Evolutionary conservation across 1,140 invertebrate species (phyloP).

Genomic region (Stegodyphus dumicola): DNA sequence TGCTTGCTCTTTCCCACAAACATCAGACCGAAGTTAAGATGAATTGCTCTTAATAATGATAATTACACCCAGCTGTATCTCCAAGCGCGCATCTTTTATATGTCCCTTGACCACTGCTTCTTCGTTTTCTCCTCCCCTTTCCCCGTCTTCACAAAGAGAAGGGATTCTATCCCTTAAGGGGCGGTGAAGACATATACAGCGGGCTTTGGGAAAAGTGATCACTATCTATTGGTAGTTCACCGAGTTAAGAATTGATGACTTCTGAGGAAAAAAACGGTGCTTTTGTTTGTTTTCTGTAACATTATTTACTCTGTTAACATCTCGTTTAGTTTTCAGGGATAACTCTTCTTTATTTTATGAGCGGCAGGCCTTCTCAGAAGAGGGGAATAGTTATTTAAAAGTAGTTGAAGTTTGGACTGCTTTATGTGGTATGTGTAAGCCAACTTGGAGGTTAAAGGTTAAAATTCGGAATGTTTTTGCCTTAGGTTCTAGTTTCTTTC

Average conservation of each 20-base stretch:
- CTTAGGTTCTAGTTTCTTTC: too few relatives aligned
- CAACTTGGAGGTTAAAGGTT: too few relatives aligned
- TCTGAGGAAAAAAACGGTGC: not conserved
- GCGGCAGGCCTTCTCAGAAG: not conserved
- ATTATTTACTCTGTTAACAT: conserved; percentile 30
- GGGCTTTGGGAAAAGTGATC: conserved; percentile 1
- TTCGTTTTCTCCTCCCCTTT: not conserved
- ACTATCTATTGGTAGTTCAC: conserved; percentile 1
- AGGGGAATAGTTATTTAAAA: too few relatives aligned
- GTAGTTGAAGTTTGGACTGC: too few relatives aligned
- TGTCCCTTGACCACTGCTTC: conserved; percentile 4
- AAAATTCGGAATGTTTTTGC: too few relatives aligned
- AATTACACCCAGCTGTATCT: not conserved
- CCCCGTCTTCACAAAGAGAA: not conserved
- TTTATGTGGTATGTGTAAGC: too few relatives aligned
- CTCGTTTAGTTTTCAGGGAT: not conserved
- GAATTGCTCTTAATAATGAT: too few relatives aligned
- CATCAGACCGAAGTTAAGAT: too few relatives aligned
- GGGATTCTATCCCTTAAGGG: conserved; percentile 11
- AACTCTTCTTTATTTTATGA: conserved; percentile 1
- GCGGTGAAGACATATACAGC: conserved; percentile 3
- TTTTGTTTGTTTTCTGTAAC: conserved; percentile 14
- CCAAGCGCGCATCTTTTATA: not conserved
- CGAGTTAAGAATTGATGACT: conserved; percentile 33
- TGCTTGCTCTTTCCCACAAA: too few relatives aligned